Evolutionary conservation across 2,113 vertebrate genomes (phyloP), one percentile per base, ranked within the genome.

Genomic region (Phoxinus phoxinus): DNA sequence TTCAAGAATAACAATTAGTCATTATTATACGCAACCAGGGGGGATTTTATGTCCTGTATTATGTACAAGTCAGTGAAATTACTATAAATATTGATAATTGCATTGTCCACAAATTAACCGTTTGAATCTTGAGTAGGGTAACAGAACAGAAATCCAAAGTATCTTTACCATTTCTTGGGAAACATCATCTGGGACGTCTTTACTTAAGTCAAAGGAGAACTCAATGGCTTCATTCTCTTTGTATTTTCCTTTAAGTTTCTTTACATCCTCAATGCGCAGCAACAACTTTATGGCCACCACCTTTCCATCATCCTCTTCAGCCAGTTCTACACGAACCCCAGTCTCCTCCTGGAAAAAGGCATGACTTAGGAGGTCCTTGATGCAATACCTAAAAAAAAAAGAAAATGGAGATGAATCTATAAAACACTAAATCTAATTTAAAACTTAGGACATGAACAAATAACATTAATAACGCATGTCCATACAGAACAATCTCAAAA

Each of bases 271-370:
- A 91, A 99, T 99, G 90, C 98, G 95, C 80, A 99, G 93, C 97
- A 97, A 98, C 72, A 99, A 94, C 88, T 99, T 99, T 90, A 99
- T 99, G 41, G 96, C 96, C 90, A 97, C 97, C 94, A 99, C 96
- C 91, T 97, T 96, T 81, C 98, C 97, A 91, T 99, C 97, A 56
- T 99, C 98, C 92, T 99, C 98, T 91, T 99, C 98, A 69, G 98
- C 98, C 93, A 99, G 92, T 91, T 99, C 98, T 90, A 99, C 98
- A 67, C 98, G 97, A 81, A 99, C 97, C 75, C 98, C 97, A 44
- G 98, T 99, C 91, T 99, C 98, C 90, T 99, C 98, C 91, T 99
- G 98, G 95, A 99, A 99, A 94, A 99, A 99, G 90, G 97, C 97
- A 83, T 99, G 98, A 92, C 97, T 98, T 93, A 99, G 92, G 85